Conservation (phyloP, 2,888 invertebrate species). For the Rhingia rostrata region DNA sequence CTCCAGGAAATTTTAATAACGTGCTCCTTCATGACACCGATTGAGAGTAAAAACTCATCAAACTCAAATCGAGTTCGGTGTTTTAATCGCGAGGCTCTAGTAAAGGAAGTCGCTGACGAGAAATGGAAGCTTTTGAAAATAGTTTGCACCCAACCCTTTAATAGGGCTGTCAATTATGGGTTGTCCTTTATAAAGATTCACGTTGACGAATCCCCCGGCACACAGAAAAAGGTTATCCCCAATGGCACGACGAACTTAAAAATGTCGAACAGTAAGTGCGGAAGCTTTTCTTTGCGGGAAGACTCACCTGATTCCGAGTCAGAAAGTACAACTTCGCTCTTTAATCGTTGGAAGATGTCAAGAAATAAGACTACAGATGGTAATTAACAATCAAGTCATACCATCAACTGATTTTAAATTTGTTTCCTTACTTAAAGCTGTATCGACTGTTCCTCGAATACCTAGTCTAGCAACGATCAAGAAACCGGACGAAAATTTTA, state of each 20-base stretch:
- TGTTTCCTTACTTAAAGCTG: neutral
- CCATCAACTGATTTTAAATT: neutral
- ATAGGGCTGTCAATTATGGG: constrained; percentile 90
- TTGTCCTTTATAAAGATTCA: constrained; percentile 90
- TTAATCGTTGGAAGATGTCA: constrained; percentile 80
- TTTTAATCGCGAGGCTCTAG: constrained; percentile 86
- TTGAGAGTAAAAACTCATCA: constrained; percentile 87
- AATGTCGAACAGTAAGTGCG: constrained; percentile 77
- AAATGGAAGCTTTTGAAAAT: constrained; percentile 94
- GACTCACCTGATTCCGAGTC: constrained; percentile 85
- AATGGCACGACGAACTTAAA: neutral
- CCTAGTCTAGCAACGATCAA: constrained; percentile 32
- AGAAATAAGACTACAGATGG: constrained; percentile 25
- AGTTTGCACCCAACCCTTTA: constrained; percentile 94
- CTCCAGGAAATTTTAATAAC: constrained; percentile 88
- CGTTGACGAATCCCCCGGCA: constrained; percentile 78
- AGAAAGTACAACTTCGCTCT: constrained; percentile 77
- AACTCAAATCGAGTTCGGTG: constrained; percentile 89
- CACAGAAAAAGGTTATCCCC: constrained; percentile 47
- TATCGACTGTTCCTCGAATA: constrained; percentile 24
- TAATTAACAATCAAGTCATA: neutral
- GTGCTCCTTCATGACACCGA: constrained; percentile 91
- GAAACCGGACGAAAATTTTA: constrained; percentile 35
- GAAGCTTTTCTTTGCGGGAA: constrained; percentile 84
- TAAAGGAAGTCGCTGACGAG: constrained; percentile 84